Conservation (phyloP, 2,888 invertebrate species). For the Branchellion lobata region DNA sequence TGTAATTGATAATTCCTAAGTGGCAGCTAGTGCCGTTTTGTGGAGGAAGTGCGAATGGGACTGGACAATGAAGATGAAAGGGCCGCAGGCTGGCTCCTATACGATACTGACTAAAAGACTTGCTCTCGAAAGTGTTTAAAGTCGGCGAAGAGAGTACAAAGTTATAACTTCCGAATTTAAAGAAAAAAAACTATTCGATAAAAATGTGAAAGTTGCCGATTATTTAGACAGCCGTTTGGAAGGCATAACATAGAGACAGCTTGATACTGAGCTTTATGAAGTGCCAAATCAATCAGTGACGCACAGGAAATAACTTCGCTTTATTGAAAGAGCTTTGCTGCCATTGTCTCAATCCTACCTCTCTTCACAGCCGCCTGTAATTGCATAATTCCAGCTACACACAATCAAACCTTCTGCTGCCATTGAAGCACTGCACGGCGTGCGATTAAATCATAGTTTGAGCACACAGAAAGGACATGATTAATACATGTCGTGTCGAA, state of each 20-base stretch:
- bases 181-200: no score
- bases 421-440: neutral
- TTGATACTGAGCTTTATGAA: neutral
- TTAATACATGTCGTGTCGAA: neutral
- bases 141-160: no score
- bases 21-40: no score
- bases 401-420: neutral
- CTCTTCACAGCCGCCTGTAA: neutral
- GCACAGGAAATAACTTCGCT: neutral
- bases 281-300: slow-evolving; percentile 3
- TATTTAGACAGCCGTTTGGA: no score
- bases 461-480: neutral
- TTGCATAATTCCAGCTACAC: neutral
- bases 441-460: neutral
- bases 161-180: no score
- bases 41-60: no score
- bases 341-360: neutral
- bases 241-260: neutral
- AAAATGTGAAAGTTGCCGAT: no score
- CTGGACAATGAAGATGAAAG: no score
- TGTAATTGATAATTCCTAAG: no score
- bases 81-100: no score
- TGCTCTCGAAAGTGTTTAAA: no score
- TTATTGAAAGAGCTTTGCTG: neutral
- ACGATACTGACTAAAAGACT: no score